phyloP scores from a whole-genome alignment of 2,797 vertebrate genomes.

The Apogon talboti region DNA sequence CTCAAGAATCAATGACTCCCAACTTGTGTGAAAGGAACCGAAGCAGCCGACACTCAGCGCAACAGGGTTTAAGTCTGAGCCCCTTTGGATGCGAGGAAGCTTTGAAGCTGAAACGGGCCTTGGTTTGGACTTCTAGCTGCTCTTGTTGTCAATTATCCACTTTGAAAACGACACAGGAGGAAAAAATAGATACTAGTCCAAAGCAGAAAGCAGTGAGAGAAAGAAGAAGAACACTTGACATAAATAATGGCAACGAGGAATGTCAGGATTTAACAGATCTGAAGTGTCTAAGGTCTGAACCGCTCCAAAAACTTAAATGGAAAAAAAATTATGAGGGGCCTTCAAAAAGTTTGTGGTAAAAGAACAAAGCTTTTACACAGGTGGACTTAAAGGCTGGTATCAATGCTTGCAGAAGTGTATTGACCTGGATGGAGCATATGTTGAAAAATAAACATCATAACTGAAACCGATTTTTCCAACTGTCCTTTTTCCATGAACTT shows the following conservation, averaged over 20 bases:
- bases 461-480: too few species aligned
- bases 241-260: conserved; percentile 20
- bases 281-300: conserved; percentile 19
- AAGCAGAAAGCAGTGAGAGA: conserved; percentile 43
- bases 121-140: conserved; percentile 69
- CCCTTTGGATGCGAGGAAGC: conserved; percentile 66
- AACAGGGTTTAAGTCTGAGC: conserved; percentile 72
- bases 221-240: conserved; percentile 40
- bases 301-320: not conserved
- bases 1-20: conserved; percentile 78
- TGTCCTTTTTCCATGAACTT: too few species aligned
- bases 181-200: conserved; percentile 32
- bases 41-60: conserved; percentile 60
- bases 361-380: too few species aligned
- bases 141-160: conserved; percentile 78
- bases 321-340: too few species aligned
- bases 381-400: too few species aligned
- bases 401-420: too few species aligned
- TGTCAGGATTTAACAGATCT: conserved; percentile 17
- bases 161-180: conserved; percentile 64
- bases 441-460: too few species aligned
- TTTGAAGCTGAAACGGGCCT: conserved; percentile 74
- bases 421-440: too few species aligned
- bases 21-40: conserved; percentile 73
- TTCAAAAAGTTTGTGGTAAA: too few species aligned